Evolutionary conservation across 2,888 invertebrate species (phyloP).

Genomic region (Lottia gigantea): DNA sequence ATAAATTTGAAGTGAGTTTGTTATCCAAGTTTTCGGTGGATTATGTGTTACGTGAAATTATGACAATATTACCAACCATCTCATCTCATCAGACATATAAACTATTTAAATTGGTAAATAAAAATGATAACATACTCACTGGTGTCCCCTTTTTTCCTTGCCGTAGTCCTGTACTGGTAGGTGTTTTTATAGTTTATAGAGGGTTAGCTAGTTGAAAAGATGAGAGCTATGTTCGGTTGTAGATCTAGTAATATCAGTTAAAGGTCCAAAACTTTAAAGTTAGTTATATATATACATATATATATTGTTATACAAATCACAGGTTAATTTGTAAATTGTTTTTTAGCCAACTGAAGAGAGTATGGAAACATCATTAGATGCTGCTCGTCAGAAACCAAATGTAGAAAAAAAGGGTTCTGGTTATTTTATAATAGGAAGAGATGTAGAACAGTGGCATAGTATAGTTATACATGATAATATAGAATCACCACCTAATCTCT

Average conservation of each 20-base stretch:
- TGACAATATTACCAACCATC: slow-evolving; percentile 69
- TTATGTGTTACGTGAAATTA: slow-evolving; percentile 70
- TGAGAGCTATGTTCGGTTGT: no score
- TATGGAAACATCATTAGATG: slow-evolving; percentile 49
- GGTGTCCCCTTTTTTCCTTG: slow-evolving; percentile 48
- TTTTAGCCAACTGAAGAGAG: slow-evolving; percentile 37
- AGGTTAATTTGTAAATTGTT: not conserved
- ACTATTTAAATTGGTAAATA: slow-evolving; percentile 54
- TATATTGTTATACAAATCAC: no score
- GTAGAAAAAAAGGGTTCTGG: slow-evolving; percentile 53
- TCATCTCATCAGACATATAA: slow-evolving; percentile 53
- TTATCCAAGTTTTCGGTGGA: slow-evolving; percentile 67
- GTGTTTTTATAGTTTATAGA: not conserved
- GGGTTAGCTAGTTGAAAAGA: no score
- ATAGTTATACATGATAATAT: slow-evolving; percentile 12
- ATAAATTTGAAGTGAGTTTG: slow-evolving; percentile 68
- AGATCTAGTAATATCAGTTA: no score
- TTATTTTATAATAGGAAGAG: slow-evolving; percentile 74
- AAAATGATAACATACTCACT: slow-evolving; percentile 32
- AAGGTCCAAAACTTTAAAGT: no score
- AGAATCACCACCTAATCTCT: not conserved
- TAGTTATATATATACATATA: no score
- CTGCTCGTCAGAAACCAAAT: slow-evolving; percentile 20
- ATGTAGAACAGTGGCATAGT: slow-evolving; percentile 76
- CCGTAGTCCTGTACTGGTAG: slow-evolving; percentile 45